Evolutionary conservation across 2,113 vertebrate species (phyloP).

Genomic region (Gallinago paraguaiae): DNA sequence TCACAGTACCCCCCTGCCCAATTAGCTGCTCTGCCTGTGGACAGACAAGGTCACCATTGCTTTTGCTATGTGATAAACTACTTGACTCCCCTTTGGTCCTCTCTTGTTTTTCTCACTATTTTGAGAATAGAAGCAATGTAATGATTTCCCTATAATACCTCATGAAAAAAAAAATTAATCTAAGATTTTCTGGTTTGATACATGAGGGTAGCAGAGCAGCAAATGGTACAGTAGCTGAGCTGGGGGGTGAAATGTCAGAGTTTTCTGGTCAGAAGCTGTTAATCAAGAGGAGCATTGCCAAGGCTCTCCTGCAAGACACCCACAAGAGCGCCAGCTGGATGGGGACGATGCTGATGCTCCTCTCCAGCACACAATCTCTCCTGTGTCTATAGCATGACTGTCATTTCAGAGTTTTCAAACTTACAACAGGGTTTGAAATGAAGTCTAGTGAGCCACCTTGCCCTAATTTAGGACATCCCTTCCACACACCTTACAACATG

Average conservation of each 20-base stretch:
- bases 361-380: not conserved
- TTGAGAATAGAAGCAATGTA: not conserved
- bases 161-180: not conserved
- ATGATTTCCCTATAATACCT: not conserved
- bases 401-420: not conserved
- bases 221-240: not conserved
- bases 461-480: not conserved
- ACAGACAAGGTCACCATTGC: not conserved
- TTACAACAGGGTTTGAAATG: not conserved
- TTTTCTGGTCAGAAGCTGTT: not conserved
- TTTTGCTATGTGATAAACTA: not conserved
- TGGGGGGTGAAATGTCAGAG: not conserved
- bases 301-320: not conserved
- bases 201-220: not conserved
- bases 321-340: not conserved
- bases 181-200: not conserved
- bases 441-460: not conserved
- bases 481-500: not conserved
- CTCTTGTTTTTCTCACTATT: not conserved
- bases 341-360: not conserved
- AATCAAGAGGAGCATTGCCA: not conserved
- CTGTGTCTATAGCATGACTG: not conserved
- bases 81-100: not conserved
- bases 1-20: not conserved
- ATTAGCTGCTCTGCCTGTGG: not conserved